A percentile compares a stretch with the other conserved stretches of the same genome.
Evolutionary conservation across 1,140 invertebrate species (phyloP).

Genomic region (Charaxes varanes): DNA sequence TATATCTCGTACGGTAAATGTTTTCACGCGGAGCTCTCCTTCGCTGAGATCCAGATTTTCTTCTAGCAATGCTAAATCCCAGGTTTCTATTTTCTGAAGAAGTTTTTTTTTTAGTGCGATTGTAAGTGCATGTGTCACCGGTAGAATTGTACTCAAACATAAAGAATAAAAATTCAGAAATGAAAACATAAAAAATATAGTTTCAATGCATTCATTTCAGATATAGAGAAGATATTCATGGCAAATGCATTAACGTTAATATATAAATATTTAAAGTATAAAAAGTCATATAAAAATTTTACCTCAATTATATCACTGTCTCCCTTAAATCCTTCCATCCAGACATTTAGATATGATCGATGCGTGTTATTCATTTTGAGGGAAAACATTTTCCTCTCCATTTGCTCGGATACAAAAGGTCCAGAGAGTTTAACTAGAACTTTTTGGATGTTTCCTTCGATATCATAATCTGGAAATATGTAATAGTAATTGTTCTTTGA

Average conservation of each 20-base stretch:
- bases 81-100: slow-evolving; percentile 13
- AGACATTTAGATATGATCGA: slow-evolving; percentile 30
- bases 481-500: too few species aligned
- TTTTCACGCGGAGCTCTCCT: slow-evolving; percentile 21
- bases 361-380: slow-evolving; percentile 11
- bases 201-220: too few species aligned
- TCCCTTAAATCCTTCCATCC: slow-evolving; percentile 29
- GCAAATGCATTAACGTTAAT: too few species aligned
- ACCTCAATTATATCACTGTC: slow-evolving; percentile 3
- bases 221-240: too few species aligned
- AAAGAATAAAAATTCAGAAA: too few species aligned
- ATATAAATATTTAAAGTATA: too few species aligned
- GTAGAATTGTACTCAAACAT: too few species aligned
- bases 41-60: slow-evolving; percentile 29
- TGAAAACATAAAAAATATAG: too few species aligned
- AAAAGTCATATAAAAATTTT: too few species aligned
- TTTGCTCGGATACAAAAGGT: slow-evolving; percentile 39
- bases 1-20: slow-evolving; percentile 20
- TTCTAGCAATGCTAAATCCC: slow-evolving; percentile 27
- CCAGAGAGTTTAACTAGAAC: slow-evolving; percentile 36
- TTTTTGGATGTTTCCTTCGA: too few species aligned
- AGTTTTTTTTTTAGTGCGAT: background rate
- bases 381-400: slow-evolving; percentile 31
- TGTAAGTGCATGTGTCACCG: too few species aligned
- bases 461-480: too few species aligned